phyloP scores from a whole-genome alignment of 2,113 vertebrate species.

The Gavialis gangeticus region DNA sequence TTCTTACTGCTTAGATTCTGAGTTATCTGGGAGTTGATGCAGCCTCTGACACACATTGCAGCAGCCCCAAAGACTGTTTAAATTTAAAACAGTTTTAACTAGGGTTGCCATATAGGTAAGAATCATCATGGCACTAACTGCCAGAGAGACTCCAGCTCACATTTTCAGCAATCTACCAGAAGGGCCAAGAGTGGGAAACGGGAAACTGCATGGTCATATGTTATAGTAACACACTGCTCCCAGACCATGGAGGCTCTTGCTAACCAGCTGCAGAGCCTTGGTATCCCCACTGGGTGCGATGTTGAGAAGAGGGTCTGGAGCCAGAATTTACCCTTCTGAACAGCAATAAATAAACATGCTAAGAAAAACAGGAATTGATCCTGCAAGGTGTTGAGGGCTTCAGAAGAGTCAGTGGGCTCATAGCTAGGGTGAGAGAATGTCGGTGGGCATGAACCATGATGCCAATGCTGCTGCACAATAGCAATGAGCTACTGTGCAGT shows the following conservation, averaged over 20 bases:
- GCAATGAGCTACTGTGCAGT: too few species aligned
- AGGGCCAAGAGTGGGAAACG: too few species aligned
- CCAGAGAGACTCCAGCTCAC: too few species aligned
- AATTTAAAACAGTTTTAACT: too few species aligned
- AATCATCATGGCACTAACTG: too few species aligned
- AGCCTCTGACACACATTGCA: background rate
- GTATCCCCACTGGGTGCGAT: background rate
- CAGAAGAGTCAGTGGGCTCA: background rate
- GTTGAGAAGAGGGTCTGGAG: background rate
- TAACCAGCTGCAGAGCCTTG: background rate
- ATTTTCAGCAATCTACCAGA: too few species aligned
- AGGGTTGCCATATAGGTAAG: too few species aligned
- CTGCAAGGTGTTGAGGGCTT: background rate
- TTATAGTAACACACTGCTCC: background rate
- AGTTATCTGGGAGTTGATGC: background rate
- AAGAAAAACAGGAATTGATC: constrained; percentile 12
- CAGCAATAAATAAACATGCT: background rate
- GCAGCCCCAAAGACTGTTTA: background rate
- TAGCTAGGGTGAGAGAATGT: too few species aligned
- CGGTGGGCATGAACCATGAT: too few species aligned
- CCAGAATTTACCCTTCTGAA: background rate
- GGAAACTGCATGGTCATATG: background rate
- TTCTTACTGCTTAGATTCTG: background rate
- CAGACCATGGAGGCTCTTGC: background rate
- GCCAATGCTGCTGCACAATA: too few species aligned